Percentiles rank a stretch among this genome's conserved stretches.
These are phyloP conservation scores for Mythimna pallens DNA, from an alignment of 2,888 invertebrate genomes.

Conservation along the genomic window DNA sequence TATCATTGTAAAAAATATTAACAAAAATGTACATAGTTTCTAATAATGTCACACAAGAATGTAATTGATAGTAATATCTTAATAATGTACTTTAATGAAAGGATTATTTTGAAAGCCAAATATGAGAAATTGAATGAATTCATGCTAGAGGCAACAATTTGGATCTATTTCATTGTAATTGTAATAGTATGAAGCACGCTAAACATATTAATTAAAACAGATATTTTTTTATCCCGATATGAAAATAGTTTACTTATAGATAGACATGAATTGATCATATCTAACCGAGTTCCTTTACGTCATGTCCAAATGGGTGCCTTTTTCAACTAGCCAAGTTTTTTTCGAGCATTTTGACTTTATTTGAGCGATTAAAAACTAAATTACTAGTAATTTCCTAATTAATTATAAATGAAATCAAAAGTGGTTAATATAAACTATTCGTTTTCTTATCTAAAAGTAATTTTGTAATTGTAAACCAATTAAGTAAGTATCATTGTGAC, in stretches of 20 bases:
- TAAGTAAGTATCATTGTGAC: constrained; percentile 54
- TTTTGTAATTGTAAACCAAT: constrained; percentile 36
- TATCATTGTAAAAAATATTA: constrained; percentile 56
- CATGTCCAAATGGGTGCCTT: constrained; percentile 77
- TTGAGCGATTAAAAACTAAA: constrained; percentile 8
- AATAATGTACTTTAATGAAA: constrained; percentile 33
- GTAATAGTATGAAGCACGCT: constrained; percentile 32
- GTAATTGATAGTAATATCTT: constrained; percentile 43
- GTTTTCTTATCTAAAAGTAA: constrained; percentile 23
- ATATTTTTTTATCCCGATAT: constrained; percentile 40
- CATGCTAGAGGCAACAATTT: constrained; percentile 25
- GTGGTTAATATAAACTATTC: constrained; percentile 16
- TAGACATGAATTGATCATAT: constrained; percentile 64
- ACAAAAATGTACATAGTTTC: constrained; percentile 60
- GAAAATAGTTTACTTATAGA: constrained; percentile 38
- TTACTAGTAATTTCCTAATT: constrained; percentile 15
- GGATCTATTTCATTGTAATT: constrained; percentile 25
- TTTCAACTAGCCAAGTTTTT: constrained; percentile 54
- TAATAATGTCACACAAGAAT: constrained; percentile 49
- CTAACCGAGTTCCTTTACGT: constrained; percentile 74
- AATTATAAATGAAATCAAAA: constrained; percentile 13
- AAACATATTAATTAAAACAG: constrained; percentile 17
- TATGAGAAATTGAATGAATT: constrained; percentile 30
- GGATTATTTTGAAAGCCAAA: constrained; percentile 36
- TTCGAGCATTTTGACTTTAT: constrained; percentile 35